A percentile compares a stretch with the other conserved stretches of the same genome.
These are phyloP conservation scores for Melanerpes formicivorus DNA, from an alignment of 2,113 vertebrate species.

Conservation along the genomic window DNA sequence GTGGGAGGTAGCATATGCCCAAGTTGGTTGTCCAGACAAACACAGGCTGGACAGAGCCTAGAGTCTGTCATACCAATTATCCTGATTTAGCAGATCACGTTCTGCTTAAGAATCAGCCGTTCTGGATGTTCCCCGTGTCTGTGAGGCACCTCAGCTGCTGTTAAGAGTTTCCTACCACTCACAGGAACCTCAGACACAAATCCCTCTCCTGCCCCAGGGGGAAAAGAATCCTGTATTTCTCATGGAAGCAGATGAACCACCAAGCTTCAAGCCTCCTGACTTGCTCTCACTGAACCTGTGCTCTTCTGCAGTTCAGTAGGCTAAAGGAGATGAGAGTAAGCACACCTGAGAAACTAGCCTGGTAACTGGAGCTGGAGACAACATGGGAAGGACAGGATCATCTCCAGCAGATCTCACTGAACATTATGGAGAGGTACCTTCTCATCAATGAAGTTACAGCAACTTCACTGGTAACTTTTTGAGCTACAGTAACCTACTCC, in stretches of 20 bases:
- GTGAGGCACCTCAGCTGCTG: background rate
- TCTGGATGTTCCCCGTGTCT: rapidly evolving
- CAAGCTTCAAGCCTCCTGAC: background rate
- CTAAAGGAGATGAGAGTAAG: background rate
- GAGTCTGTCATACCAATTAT: background rate
- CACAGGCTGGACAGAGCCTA: background rate
- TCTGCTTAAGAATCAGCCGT: background rate
- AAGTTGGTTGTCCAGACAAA: background rate
- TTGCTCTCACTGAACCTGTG: background rate
- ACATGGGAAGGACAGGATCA: background rate
- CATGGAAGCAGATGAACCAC: rapidly evolving
- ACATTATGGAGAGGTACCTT: background rate
- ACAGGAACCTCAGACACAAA: background rate
- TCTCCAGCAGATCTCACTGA: background rate
- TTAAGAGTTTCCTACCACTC: rapidly evolving
- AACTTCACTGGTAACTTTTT: background rate
- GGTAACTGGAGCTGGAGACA: background rate
- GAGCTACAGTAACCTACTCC: background rate
- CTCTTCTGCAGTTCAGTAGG: background rate
- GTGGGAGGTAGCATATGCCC: background rate
- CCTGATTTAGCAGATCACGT: background rate
- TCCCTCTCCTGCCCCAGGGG: background rate
- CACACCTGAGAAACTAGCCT: rapidly evolving
- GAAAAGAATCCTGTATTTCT: background rate
- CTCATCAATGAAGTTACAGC: background rate